Percentiles rank a stretch among this genome's conserved stretches.
These are phyloP conservation scores for Stenoptilia bipunctidactyla DNA, from an alignment of 2,888 invertebrate species.

Conservation along the genomic window DNA sequence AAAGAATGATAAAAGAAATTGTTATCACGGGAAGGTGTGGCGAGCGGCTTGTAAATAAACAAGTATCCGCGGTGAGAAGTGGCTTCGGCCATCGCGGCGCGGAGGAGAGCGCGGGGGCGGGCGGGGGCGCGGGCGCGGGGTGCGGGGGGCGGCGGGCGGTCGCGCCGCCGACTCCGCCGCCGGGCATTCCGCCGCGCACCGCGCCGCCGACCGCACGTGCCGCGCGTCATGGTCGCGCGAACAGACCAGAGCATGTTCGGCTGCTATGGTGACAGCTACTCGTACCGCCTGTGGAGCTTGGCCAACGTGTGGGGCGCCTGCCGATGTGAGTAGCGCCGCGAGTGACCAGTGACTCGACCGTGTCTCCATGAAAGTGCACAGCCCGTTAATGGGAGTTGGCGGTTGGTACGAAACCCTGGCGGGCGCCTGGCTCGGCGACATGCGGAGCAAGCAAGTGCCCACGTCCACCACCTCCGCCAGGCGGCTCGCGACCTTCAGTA, in stretches of 20 bases:
- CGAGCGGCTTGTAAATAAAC: conserved; percentile 41
- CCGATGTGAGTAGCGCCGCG: conserved; percentile 75
- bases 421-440: conserved; percentile 64
- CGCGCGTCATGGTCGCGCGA: conserved; percentile 86
- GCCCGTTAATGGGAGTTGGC: conserved; percentile 64
- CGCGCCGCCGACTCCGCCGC: conserved; percentile 32
- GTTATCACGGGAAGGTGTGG: conserved; percentile 39
- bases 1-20: neutral
- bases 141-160: conserved; percentile 29
- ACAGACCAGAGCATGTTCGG: conserved; percentile 82
- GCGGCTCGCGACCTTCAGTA: conserved; percentile 68
- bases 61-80: conserved; percentile 14
- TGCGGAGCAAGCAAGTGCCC: conserved; percentile 69
- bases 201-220: conserved; percentile 54
- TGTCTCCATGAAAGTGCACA: conserved; percentile 63
- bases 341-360: conserved; percentile 48
- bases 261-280: conserved; percentile 80
- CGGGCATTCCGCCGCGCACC: conserved; percentile 65
- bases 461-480: conserved; percentile 66
- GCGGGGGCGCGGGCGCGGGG: conserved; percentile 25
- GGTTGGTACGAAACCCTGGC: conserved; percentile 63
- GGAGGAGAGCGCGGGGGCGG: conserved; percentile 19
- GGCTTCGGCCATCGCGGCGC: too few species aligned
- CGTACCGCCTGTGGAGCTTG: conserved; percentile 82
- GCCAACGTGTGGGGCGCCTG: conserved; percentile 83